Conservation (phyloP, 2,888 invertebrate genomes). For the Pyrocoelia pectoralis region DNA sequence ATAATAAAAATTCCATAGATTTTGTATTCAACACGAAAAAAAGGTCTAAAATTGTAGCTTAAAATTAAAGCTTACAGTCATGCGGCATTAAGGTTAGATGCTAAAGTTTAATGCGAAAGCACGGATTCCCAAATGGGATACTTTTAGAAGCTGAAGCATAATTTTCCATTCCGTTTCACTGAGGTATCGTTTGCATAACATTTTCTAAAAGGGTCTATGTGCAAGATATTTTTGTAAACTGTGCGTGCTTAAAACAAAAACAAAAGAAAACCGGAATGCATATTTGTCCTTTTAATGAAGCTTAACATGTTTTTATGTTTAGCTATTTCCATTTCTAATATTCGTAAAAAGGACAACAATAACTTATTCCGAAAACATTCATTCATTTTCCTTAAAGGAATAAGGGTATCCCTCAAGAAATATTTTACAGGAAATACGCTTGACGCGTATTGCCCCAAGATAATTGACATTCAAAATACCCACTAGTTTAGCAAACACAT, state of each 20-base stretch:
- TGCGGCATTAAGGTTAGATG: slow-evolving; percentile 24
- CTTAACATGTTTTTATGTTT: not conserved
- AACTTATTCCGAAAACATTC: not conserved
- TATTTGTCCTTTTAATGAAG: not conserved
- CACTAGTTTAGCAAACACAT: slow-evolving; percentile 4
- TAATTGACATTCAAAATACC: slow-evolving; percentile 10
- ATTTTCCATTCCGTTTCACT: slow-evolving; percentile 33
- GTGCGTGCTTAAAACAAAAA: not conserved
- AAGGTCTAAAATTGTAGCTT: slow-evolving; percentile 13
- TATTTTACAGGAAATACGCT: no score
- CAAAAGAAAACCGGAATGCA: not conserved
- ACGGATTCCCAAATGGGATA: slow-evolving; percentile 33
- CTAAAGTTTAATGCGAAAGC: slow-evolving; percentile 29
- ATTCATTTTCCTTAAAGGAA: not conserved
- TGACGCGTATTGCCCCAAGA: not conserved
- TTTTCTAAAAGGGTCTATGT: slow-evolving; percentile 28
- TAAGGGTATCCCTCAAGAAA: no score
- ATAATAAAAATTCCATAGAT: not conserved
- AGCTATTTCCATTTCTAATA: not conserved
- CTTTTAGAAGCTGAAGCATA: slow-evolving; percentile 29
- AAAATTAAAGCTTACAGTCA: slow-evolving; percentile 25
- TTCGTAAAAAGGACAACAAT: not conserved
- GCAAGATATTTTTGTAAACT: slow-evolving; percentile 22
- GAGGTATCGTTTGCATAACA: slow-evolving; percentile 31
- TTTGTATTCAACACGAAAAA: not conserved